Evolutionary conservation across 2,888 invertebrate species (phyloP).

Genomic region (Limenitis arthemis): DNA sequence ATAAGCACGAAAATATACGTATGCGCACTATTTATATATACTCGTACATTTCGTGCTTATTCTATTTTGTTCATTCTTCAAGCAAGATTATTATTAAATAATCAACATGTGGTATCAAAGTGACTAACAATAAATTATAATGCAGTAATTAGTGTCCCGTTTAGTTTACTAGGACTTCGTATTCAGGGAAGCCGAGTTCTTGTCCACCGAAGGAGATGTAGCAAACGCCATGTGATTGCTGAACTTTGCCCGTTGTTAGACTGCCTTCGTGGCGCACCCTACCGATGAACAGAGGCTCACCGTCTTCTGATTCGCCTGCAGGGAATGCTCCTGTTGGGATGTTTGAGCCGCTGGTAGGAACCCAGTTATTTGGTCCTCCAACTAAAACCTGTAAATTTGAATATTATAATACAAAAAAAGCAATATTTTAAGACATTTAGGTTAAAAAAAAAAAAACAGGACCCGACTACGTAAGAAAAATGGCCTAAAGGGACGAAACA

Average conservation of each 20-base stretch:
- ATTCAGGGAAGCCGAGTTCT: conserved; percentile 85
- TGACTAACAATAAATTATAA: conserved; percentile 5
- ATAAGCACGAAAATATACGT: too few species aligned
- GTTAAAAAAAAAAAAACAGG: too few species aligned
- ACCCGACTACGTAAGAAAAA: too few species aligned
- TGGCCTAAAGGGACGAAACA: too few species aligned
- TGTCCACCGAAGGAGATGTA: conserved; percentile 89
- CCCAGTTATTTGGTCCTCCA: conserved; percentile 78
- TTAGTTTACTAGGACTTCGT: conserved; percentile 79
- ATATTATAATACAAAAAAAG: background rate
- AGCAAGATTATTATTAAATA: too few species aligned
- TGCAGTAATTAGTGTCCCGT: background rate
- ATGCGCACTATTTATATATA: too few species aligned
- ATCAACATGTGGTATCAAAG: too few species aligned
- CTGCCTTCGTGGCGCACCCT: conserved; percentile 84
- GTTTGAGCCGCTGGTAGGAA: conserved; percentile 75
- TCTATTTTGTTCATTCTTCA: too few species aligned
- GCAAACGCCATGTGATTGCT: conserved; percentile 84
- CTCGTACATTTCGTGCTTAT: too few species aligned
- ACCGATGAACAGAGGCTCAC: conserved; percentile 85
- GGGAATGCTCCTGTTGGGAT: conserved; percentile 84
- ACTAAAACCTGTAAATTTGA: conserved; percentile 60
- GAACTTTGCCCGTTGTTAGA: conserved; percentile 86
- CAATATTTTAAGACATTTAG: too few species aligned
- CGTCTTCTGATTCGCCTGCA: conserved; percentile 81